Conservation (phyloP, 2,888 invertebrate species). For the Drosophila buzzatii region DNA sequence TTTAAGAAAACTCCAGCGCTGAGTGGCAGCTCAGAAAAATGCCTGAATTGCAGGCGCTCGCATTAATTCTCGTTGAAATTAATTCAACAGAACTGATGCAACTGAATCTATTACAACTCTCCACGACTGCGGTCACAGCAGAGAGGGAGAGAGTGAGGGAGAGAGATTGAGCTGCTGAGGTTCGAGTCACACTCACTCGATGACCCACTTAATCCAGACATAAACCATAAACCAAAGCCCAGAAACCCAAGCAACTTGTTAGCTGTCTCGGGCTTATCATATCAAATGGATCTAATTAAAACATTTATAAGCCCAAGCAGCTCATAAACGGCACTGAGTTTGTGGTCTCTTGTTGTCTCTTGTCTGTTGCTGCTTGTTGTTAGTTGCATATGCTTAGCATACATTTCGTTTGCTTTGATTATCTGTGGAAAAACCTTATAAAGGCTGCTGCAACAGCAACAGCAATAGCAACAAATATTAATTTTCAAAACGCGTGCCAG, state of each 20-base stretch:
- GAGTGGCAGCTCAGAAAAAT: slow-evolving; percentile 11
- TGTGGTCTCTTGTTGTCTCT: slow-evolving; percentile 48
- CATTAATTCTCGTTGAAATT: neutral
- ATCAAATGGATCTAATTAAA: slow-evolving; percentile 77
- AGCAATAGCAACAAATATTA: slow-evolving; percentile 61
- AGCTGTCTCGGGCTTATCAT: slow-evolving; percentile 73
- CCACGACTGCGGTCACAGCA: slow-evolving; percentile 26
- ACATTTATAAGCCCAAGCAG: slow-evolving; percentile 73
- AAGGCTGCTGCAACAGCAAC: slow-evolving; percentile 14
- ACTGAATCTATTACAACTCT: slow-evolving; percentile 17
- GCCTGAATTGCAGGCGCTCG: neutral
- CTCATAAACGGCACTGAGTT: slow-evolving; percentile 70
- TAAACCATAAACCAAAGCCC: slow-evolving; percentile 61
- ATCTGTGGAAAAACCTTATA: slow-evolving; percentile 66
- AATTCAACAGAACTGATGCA: slow-evolving; percentile 13
- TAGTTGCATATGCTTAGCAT: slow-evolving; percentile 74
- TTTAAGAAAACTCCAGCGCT: slow-evolving; percentile 36
- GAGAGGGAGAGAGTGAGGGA: neutral
- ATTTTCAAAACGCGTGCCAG: slow-evolving; percentile 76
- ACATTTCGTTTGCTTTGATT: slow-evolving; percentile 61
- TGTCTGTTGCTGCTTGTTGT: slow-evolving; percentile 20
- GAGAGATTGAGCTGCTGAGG: slow-evolving; percentile 7
- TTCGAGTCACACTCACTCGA: slow-evolving; percentile 37
- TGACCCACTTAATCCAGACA: slow-evolving; percentile 70
- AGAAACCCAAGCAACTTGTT: slow-evolving; percentile 71